Base-by-base conservation (phyloP, 2,888 invertebrate species). In the Hypomecis punctinalis region DNA sequence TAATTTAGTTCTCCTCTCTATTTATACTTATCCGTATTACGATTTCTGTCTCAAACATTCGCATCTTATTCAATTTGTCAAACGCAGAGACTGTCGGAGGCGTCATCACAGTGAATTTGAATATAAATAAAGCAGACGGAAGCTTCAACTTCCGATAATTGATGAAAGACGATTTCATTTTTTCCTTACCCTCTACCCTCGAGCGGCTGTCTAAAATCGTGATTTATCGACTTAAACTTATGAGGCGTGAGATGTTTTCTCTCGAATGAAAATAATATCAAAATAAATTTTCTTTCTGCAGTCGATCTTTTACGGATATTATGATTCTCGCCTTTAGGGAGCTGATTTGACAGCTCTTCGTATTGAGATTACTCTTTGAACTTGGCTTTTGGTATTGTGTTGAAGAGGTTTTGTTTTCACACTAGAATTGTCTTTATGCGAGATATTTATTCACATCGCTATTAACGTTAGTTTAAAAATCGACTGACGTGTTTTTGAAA, bases 151-250 rank as follows among this genome's bases (percentile, higher is more conserved):
- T 76, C 67, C 79, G 72, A 76, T 82, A 86, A 86, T 85, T 85
- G 84, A 83, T 82, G 80, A 80, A 80, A 82, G 80, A 79, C 74
- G 76, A 81, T 80, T 82, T 81, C 79, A 78, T 83, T 83, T 82
- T 81, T 78, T 78, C 75, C 72, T 76, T 77, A 75, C 72, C 77
- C 77, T 79, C 75, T 70, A 75, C 77, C 80, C 80, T 79, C 78
- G 73, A 77, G 78, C 74, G 81, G 81, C 84, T 81, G 87, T 87
- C 88, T 80, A 78, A 83, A 85, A 80, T 83, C 78, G 77, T 88
- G 86, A 87, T 88, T 88, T 85, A 88, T 87, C 81, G 85, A 79
- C 83, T 82, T 80, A 81, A 84, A 83, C 80, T 84, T 82, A 84
- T 81, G 80, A 81, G 78, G 78, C 79, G 76, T 77, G 76, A 72